phyloP scores from a whole-genome alignment of 2,888 invertebrate genomes.

The Sinohyriopsis cumingii region DNA sequence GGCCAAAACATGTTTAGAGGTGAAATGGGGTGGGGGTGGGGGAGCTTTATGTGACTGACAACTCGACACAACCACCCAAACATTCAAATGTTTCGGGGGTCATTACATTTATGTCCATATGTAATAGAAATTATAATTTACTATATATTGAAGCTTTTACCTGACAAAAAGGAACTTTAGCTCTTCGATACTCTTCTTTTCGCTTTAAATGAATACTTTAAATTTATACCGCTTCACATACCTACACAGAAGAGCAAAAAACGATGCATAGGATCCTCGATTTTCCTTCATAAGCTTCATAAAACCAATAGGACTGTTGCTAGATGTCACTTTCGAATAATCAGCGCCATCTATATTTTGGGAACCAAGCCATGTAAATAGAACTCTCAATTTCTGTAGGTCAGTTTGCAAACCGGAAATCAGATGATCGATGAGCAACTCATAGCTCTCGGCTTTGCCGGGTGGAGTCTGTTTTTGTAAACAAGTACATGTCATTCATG shows the following conservation, averaged over 20 bases:
- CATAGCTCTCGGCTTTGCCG: conserved; percentile 25
- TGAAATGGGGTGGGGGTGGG: too few species aligned
- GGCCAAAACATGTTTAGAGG: too few species aligned
- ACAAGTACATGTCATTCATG: neutral
- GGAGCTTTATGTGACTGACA: too few species aligned
- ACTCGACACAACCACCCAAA: too few species aligned
- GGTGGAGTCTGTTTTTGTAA: conserved; percentile 23
- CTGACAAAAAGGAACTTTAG: too few species aligned
- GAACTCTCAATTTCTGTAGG: conserved; percentile 29
- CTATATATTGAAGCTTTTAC: too few species aligned
- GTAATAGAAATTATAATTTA: too few species aligned
- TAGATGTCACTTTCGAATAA: conserved; percentile 24
- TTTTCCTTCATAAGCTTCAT: conserved; percentile 34
- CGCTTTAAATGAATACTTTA: too few species aligned
- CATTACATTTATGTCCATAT: too few species aligned
- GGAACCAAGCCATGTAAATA: conserved; percentile 38
- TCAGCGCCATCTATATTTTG: conserved; percentile 20
- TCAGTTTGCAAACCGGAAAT: conserved; percentile 24
- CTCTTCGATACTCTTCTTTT: too few species aligned
- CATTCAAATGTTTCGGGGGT: too few species aligned
- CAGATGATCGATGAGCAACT: conserved; percentile 25
- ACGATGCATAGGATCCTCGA: conserved; percentile 28
- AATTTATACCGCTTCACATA: conserved; percentile 3
- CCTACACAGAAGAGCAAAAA: conserved; percentile 42
- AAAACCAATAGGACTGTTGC: conserved; percentile 34